Evolutionary conservation across 1,140 invertebrate species (phyloP).

Genomic region (Drosophila repleta): DNA sequence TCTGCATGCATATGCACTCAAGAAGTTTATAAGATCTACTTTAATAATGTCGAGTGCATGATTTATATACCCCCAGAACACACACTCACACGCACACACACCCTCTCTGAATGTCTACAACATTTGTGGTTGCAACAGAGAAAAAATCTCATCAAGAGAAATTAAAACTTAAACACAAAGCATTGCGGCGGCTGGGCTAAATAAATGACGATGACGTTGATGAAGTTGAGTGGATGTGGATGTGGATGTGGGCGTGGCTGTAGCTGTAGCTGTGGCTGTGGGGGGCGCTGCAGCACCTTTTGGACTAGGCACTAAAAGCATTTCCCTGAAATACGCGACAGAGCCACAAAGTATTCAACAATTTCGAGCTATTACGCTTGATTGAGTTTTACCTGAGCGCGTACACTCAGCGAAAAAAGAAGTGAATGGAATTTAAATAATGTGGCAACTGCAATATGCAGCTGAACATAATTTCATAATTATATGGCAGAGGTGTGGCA

Average conservation of each 20-base stretch:
- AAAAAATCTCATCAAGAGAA: constrained; percentile 69
- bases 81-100: background rate
- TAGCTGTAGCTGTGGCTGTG: background rate
- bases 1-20: constrained; percentile 52
- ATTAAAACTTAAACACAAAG: constrained; percentile 76
- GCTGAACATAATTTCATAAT: no score
- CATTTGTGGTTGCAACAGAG: constrained; percentile 29
- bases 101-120: background rate
- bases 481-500: no score
- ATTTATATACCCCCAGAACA: constrained; percentile 40
- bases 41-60: constrained; percentile 81
- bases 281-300: constrained; percentile 1
- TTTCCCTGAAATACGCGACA: constrained; percentile 31
- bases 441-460: background rate
- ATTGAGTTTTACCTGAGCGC: constrained; percentile 65
- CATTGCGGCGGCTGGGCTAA: constrained; percentile 20
- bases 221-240: background rate
- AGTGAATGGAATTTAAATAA: background rate
- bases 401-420: constrained; percentile 18
- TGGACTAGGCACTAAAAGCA: constrained; percentile 41
- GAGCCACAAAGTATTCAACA: constrained; percentile 49
- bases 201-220: constrained; percentile 46
- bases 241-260: background rate
- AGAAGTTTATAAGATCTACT: constrained; percentile 77
- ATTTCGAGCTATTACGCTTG: constrained; percentile 67